Evolutionary conservation across 2,113 vertebrate genomes (phyloP), one percentile per base, ranked within the genome.

Genomic region (Candoia aspera): DNA sequence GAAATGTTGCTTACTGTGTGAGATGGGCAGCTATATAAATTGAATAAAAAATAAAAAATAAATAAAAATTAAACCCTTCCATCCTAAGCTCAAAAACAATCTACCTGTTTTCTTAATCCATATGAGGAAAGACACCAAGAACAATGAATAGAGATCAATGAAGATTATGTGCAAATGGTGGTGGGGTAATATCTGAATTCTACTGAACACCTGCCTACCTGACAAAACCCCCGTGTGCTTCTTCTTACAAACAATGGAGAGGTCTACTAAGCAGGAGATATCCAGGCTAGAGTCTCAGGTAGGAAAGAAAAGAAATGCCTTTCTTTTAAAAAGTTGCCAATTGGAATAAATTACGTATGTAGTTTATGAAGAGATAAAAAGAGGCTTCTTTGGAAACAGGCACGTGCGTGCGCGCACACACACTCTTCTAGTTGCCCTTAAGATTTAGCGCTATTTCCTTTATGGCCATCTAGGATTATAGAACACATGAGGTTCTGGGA

Each of bases 251-350:
- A 92, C 64, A n/a, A 83, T 93, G 84, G 46, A 84, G 0, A 94
- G 60, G 73, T 4, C 57, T 95, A 54, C 92, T 91, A 92, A 94
- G 24, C 62, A 54, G 17, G 89, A 64, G 15, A 83, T 84, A 57
- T 4, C 26, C 62, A 88, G 86, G 13, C 49, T 93, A 42, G 17
- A 58, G 1, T 2, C 6, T 90, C 89, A 88, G 85, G 90, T 91
- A 91, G 15, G 42, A 46, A 83, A 26, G 24, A 90, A 92, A 92
- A 86, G 6, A 8, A 23, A 60, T 23, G 19, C 79, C 15, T 64
- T 33, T 92, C 17, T 8, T 84, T 87, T 54, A 84, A 88, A 2
- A 2, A 0, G 1, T 79, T 83, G 15, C 11, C 37, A 73, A 90
- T 92, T 87, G 2, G 11, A 42, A 88, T 13, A 58, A 60, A 2